These are phyloP conservation scores for Colaptes auratus DNA, from an alignment of 2,113 vertebrate genomes.

Conservation along the genomic window DNA sequence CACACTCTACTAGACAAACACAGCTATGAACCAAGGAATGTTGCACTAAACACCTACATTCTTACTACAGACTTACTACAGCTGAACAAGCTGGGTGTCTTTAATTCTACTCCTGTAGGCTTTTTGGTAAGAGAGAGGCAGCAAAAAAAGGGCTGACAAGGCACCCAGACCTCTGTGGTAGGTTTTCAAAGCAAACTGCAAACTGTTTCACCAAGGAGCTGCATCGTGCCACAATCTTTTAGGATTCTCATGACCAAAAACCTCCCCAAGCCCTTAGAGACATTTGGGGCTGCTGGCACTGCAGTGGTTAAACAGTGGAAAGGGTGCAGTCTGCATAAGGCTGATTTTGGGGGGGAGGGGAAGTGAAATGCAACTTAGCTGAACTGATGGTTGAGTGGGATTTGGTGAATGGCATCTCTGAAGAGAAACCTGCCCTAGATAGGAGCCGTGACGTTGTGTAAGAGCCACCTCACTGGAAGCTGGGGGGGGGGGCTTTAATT, in stretches of 20 bases:
- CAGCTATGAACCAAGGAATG: neutral
- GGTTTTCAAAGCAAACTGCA: neutral
- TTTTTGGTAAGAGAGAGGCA: neutral
- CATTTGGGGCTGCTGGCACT: neutral
- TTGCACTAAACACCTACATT: neutral
- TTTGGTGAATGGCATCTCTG: conserved; percentile 10
- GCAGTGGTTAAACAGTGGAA: neutral
- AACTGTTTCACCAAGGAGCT: neutral
- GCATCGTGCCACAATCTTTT: neutral
- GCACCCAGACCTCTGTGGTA: neutral
- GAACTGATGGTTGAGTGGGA: neutral
- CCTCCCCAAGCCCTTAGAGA: neutral
- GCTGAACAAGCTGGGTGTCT: neutral
- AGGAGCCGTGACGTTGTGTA: fast-evolving
- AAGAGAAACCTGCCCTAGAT: neutral
- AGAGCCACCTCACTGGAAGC: neutral
- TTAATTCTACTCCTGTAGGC: neutral
- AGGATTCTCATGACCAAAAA: neutral
- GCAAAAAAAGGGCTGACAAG: neutral
- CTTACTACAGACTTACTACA: neutral
- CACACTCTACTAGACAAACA: neutral
- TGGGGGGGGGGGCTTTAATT: neutral
- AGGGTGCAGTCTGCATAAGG: neutral
- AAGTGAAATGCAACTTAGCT: neutral
- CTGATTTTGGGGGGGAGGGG: neutral